phyloP scores from a whole-genome alignment of 1,140 invertebrate genomes.

The Antheraea mylitta region DNA sequence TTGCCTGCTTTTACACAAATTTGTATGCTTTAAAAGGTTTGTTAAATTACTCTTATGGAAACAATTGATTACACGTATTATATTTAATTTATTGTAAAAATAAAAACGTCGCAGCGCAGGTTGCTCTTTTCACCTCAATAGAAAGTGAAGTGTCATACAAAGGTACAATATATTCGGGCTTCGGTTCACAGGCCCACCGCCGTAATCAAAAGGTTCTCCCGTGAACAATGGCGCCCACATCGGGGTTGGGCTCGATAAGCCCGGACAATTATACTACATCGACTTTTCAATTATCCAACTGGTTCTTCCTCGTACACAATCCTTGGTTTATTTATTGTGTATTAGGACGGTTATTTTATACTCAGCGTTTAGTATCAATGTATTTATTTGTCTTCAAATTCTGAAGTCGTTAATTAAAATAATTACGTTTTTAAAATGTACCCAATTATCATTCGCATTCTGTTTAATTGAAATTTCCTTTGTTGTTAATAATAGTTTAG shows the following conservation, averaged over 20 bases:
- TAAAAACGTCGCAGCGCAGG: constrained; percentile 32
- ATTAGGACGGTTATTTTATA: constrained; percentile 72
- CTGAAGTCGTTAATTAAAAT: not conserved
- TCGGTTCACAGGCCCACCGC: constrained; percentile 47
- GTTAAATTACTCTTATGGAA: not conserved
- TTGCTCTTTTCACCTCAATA: constrained; percentile 60
- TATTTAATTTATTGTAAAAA: constrained; percentile 19
- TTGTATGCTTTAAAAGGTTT: constrained; percentile 20
- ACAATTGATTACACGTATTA: not conserved
- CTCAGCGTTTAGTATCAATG: constrained; percentile 45
- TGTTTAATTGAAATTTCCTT: too few species aligned
- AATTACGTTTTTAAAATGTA: too few species aligned
- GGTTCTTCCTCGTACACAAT: constrained; percentile 68
- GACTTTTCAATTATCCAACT: constrained; percentile 77
- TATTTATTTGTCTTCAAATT: not conserved
- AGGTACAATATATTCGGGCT: constrained; percentile 70
- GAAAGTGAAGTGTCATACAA: constrained; percentile 71
- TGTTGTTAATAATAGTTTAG: too few species aligned
- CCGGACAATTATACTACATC: constrained; percentile 77
- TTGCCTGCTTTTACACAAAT: not conserved
- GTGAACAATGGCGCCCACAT: constrained; percentile 76
- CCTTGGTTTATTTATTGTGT: constrained; percentile 72
- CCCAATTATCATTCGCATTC: too few species aligned
- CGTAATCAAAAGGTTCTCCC: constrained; percentile 73
- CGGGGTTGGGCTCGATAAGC: constrained; percentile 68